Conservation (phyloP, 2,888 invertebrate species). For the Oligia fasciuncula region DNA sequence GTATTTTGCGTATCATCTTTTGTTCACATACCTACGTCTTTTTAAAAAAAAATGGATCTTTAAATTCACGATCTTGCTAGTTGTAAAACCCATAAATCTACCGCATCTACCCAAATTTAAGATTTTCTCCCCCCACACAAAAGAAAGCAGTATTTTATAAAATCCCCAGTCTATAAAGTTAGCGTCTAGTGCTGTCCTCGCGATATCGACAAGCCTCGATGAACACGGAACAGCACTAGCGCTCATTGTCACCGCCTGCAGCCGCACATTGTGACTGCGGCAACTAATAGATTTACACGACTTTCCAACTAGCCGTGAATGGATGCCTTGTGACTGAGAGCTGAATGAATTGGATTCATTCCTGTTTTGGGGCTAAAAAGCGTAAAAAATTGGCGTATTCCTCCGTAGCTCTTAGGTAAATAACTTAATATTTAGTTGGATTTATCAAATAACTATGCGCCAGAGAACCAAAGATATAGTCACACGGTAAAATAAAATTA, state of each 20-base stretch:
- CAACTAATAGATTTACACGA: slow-evolving; percentile 54
- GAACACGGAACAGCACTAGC: slow-evolving; percentile 56
- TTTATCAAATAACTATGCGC: background rate
- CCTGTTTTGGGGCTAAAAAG: background rate
- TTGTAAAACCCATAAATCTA: background rate
- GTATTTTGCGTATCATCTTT: background rate
- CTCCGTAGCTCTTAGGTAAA: background rate
- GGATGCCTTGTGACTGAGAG: slow-evolving; percentile 16
- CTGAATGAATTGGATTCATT: slow-evolving; percentile 30
- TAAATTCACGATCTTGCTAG: no score
- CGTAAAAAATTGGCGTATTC: background rate
- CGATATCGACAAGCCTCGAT: slow-evolving; percentile 11
- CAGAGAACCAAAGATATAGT: background rate
- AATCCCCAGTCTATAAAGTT: background rate
- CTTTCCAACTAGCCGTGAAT: slow-evolving; percentile 53
- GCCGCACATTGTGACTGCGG: slow-evolving; percentile 17
- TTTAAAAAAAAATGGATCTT: background rate
- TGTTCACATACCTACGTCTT: background rate
- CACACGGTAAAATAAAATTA: background rate
- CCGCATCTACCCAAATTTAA: background rate
- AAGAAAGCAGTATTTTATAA: background rate
- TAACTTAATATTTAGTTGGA: no score
- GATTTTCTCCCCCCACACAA: background rate
- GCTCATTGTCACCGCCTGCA: slow-evolving; percentile 34
- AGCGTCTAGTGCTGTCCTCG: slow-evolving; percentile 17